Conservation (phyloP, 2,113 vertebrate genomes). For the Nerophis ophidion region DNA sequence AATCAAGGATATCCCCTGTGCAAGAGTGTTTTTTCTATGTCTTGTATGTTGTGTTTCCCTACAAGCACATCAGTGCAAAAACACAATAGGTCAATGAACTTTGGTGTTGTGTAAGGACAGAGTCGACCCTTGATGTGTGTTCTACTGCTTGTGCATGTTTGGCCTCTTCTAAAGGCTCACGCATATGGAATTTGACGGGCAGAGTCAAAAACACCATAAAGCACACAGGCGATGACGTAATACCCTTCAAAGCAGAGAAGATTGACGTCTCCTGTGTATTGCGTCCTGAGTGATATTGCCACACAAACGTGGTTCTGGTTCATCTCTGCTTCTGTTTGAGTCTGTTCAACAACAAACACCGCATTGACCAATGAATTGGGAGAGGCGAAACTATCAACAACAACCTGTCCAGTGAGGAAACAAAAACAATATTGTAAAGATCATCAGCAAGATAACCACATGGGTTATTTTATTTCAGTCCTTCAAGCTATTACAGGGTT, state of each 20-base stretch:
- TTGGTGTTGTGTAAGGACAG: conserved; percentile 50
- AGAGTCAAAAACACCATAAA: conserved; percentile 33
- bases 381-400: not conserved
- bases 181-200: conserved; percentile 53
- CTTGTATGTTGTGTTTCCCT: conserved; percentile 33
- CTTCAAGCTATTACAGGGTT: too few species aligned
- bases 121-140: conserved; percentile 30
- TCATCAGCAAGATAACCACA: too few species aligned
- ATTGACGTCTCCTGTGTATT: conserved; percentile 7
- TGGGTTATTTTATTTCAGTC: too few species aligned
- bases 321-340: not conserved
- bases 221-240: conserved; percentile 32
- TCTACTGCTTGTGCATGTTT: conserved; percentile 29
- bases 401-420: too few species aligned
- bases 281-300: not conserved
- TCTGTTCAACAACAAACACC: not conserved
- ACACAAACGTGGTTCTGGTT: not conserved
- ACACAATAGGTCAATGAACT: conserved; percentile 51
- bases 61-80: conserved; percentile 16
- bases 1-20: conserved; percentile 38
- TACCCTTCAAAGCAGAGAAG: conserved; percentile 17
- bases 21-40: conserved; percentile 37
- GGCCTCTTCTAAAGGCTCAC: conserved; percentile 33
- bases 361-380: not conserved
- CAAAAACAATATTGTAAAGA: too few species aligned